These are phyloP conservation scores for Mesorhabditis belari DNA, from an alignment of 2,888 invertebrate species.

Conservation along the genomic window DNA sequence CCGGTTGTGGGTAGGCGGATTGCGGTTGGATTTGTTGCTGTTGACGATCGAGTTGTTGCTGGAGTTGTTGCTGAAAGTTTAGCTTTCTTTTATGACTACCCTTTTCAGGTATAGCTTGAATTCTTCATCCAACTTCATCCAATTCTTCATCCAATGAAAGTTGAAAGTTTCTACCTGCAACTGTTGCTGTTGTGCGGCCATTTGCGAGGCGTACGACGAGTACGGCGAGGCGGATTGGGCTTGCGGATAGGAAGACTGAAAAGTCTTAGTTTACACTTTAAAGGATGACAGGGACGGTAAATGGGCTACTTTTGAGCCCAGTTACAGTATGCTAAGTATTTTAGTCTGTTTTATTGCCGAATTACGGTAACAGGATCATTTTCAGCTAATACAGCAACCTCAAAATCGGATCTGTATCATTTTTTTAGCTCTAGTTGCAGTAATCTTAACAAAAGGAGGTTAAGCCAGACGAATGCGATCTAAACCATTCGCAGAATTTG, in stretches of 20 bases:
- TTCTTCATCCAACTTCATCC: not conserved
- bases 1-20: constrained; percentile 11
- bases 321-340: no score
- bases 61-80: not conserved
- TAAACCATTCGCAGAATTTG: no score
- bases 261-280: no score
- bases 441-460: no score
- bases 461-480: no score
- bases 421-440: no score
- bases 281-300: no score
- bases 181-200: not conserved
- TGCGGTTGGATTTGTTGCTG: constrained; percentile 8
- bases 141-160: not conserved
- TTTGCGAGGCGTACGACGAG: not conserved
- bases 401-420: no score
- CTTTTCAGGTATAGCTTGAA: not conserved
- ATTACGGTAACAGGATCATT: no score
- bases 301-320: no score
- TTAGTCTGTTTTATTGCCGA: no score
- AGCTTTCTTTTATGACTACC: not conserved
- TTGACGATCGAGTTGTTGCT: constrained; percentile 1
- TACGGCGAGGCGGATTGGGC: not conserved
- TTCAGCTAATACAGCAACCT: no score
- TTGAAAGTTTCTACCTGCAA: not conserved
- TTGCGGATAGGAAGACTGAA: not conserved